A percentile compares a stretch with the other conserved stretches of the same genome.
phyloP scores from a whole-genome alignment of 2,888 invertebrate genomes.

The Volucella inflata region DNA sequence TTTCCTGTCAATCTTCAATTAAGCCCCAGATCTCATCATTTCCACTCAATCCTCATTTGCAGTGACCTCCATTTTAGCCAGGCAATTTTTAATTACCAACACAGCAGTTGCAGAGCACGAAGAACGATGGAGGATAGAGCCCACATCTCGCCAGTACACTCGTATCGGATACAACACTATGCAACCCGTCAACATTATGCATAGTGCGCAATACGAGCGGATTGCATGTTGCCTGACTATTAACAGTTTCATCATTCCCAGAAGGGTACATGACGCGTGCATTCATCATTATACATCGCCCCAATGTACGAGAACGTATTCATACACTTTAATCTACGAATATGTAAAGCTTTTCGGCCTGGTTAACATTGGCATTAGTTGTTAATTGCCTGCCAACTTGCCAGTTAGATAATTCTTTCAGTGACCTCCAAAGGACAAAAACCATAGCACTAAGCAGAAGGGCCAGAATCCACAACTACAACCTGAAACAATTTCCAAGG shows the following conservation, averaged over 20 bases:
- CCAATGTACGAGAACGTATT: background rate
- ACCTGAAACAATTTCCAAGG: too few relatives aligned
- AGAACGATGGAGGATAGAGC: too few relatives aligned
- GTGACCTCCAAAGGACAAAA: background rate
- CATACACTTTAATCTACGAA: too few relatives aligned
- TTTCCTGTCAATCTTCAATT: slow-evolving; percentile 40
- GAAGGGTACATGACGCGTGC: background rate
- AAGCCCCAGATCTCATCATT: slow-evolving; percentile 34
- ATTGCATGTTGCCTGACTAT: slow-evolving; percentile 25
- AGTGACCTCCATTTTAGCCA: slow-evolving; percentile 45
- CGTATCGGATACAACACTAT: background rate
- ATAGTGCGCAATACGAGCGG: background rate
- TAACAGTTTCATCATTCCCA: slow-evolving; percentile 6
- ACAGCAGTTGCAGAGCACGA: slow-evolving; percentile 10
- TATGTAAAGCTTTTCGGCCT: background rate
- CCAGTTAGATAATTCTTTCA: background rate
- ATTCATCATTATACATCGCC: slow-evolving; percentile 9
- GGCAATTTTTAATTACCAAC: slow-evolving; percentile 59
- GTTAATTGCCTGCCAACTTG: slow-evolving; percentile 16
- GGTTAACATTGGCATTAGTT: slow-evolving; percentile 2
- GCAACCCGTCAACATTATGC: background rate
- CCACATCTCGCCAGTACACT: background rate
- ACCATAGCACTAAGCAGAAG: background rate
- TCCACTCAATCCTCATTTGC: slow-evolving; percentile 55
- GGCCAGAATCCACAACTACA: too few relatives aligned